Conservation (phyloP, 2,113 vertebrate species). For the Tonatia bakeri region DNA sequence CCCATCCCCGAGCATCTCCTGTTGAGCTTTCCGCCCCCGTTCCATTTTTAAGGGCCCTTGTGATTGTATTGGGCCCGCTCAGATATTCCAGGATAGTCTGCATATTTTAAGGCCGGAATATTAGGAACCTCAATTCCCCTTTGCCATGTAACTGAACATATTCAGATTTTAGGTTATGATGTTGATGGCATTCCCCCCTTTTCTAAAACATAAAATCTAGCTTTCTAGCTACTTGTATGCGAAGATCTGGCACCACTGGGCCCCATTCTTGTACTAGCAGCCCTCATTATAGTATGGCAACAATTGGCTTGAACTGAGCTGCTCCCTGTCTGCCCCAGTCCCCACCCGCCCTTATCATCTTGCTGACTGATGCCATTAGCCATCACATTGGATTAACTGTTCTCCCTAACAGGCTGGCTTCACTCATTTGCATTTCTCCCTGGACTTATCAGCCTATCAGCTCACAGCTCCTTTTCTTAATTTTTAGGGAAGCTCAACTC, state of each 20-base stretch:
- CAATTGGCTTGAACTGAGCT: neutral
- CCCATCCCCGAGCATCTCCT: rapidly evolving
- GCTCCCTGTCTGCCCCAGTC: neutral
- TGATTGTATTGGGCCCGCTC: too few species aligned
- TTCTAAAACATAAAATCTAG: neutral
- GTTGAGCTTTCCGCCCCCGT: neutral
- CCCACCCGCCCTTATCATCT: neutral
- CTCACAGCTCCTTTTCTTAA: neutral
- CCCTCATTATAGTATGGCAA: neutral
- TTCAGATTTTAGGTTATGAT: neutral
- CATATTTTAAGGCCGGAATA: neutral
- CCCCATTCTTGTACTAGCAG: neutral
- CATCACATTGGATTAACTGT: neutral
- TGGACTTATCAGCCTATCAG: neutral
- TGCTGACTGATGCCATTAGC: neutral
- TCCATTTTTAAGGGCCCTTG: neutral
- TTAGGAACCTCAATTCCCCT: neutral
- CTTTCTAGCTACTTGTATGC: neutral
- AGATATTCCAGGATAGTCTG: neutral
- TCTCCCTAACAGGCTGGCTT: neutral
- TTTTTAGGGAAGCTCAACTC: neutral
- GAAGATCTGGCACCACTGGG: neutral
- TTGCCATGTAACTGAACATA: neutral
- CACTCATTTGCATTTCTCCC: neutral
- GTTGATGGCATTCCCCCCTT: neutral